Evolutionary conservation across 2,113 vertebrate genomes (phyloP), one percentile per base, ranked within the genome.

Genomic region (Polyodon spathula): DNA sequence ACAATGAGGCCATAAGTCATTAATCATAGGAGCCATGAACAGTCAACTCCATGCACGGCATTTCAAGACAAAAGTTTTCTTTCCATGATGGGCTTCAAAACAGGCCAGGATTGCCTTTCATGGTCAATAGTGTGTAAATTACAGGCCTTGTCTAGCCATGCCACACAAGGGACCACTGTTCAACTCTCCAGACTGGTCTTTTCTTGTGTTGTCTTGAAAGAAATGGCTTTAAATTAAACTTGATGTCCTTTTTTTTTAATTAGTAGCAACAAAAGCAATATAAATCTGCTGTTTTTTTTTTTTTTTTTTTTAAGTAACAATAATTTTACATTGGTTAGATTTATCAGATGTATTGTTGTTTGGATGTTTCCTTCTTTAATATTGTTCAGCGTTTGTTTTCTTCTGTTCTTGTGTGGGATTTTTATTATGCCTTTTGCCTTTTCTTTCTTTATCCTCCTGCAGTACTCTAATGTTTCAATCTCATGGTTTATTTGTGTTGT

Each of bases 1-100:
- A 85, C 81, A 90, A 86, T 82, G 84, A 75, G 75, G 82, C 83
- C 83, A 77, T 84, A 83, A 85, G 81, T 89, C 87, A 91, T 97
- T 90, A 89, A 92, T 93, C 91, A 94, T 79, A 66, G 69, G 73
- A 83, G 85, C 75, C 73, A 64, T 81, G 84, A 85, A 86, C 81
- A 82, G 79, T 74, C 77, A 77, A 70, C 58, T 75, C 70, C 58
- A 74, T 79, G 78, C 78, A 79, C 72, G 73, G 81, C 77, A 63
- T 81, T 78, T 76, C 84, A 84, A 85, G 87, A 88, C 86, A 89
- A 80, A 85, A 82, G 74, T 87, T 88, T 82, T 78, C 78, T 65
- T 70, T 72, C 62, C 74, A 68, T 80, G 80, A 82, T 81, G 73
- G 83, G 70, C 76, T 88, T 86, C 82, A 81, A 81, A 85, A 86